Evolutionary conservation across 23 tunicate species (phyloP), one percentile per base, ranked within the genome.

Genomic region (Styela plicata): DNA sequence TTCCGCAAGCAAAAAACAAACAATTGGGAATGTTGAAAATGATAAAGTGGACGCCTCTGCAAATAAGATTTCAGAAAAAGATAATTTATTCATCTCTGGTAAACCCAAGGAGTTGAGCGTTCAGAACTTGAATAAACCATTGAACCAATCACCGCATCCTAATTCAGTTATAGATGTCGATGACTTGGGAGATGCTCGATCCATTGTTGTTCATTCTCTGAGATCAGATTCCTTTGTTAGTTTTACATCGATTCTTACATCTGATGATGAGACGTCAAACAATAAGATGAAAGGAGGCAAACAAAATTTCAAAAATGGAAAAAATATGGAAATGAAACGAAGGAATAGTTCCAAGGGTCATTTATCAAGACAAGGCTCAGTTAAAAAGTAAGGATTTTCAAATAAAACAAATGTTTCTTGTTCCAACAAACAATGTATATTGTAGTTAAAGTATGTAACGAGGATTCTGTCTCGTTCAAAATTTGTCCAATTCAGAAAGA

Each of bases 111-210:
- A 44, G 13, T 44, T 44, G 13, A 44, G 57, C 57, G 57, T 44
- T 13, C 57, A 44, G 13, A 44, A 44, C 13, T 44, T 44, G 57
- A 44, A 44, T 5, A 44, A 44, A 44, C 57, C 57, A 44, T 44
- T 44, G 57, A 44, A 44, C 13, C 7, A 44, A 5, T 44, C 13
- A 5, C 13, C 57, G 10, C 57, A 44, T 13, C 57, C 57, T 5
- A 44, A 44, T 44, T 44, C 57, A 5, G 57, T 44, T 44, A 23
- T 67, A 18, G 71, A 67, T 18, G 22, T 21, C 22, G 71, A 67
- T 67, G 65, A 62, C 65, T 13, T 29, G 16, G 71, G 30, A 67
- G 71, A 26, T 29, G 2, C 71, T 67, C 71, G 71, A 29, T 67
- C 71, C 0, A 0, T 25, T 13, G 71, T 67, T 25, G 1, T 29